Evolutionary conservation across 2,888 invertebrate species (phyloP).

Genomic region (Drosophila gaucha): DNA sequence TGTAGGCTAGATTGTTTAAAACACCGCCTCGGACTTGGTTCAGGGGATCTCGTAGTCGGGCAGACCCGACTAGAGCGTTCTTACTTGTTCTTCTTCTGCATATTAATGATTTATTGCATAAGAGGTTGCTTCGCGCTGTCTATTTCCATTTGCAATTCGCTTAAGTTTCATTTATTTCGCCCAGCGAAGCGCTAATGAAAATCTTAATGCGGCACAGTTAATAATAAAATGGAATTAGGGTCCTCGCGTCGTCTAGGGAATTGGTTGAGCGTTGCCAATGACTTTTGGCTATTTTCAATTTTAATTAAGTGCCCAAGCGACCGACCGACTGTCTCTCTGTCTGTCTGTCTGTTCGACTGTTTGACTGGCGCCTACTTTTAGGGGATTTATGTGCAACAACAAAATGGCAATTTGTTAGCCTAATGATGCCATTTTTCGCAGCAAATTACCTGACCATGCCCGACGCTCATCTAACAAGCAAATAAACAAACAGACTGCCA

Average conservation of each 20-base stretch:
- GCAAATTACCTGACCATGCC: constrained; percentile 70
- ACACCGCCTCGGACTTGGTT: too few relatives aligned
- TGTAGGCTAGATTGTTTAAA: too few relatives aligned
- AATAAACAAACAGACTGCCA: constrained; percentile 56
- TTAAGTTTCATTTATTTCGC: constrained; percentile 66
- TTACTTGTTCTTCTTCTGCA: too few relatives aligned
- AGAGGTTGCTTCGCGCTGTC: constrained; percentile 44
- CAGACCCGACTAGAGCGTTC: too few relatives aligned
- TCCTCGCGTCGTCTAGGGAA: not conserved
- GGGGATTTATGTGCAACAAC: constrained; percentile 63
- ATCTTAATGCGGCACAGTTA: constrained; percentile 49
- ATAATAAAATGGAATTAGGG: constrained; percentile 16
- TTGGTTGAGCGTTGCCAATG: constrained; percentile 29
- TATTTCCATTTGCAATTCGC: constrained; percentile 66
- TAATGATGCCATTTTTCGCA: constrained; percentile 75
- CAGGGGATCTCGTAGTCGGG: too few relatives aligned
- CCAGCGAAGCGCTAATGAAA: constrained; percentile 60
- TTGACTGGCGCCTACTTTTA: constrained; percentile 23
- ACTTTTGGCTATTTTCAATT: constrained; percentile 67
- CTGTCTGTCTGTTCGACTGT: constrained; percentile 1
- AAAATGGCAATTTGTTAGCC: constrained; percentile 70
- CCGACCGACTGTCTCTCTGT: constrained; percentile 5
- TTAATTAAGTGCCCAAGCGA: constrained; percentile 59
- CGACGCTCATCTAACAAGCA: constrained; percentile 45
- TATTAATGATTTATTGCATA: constrained; percentile 62